These are phyloP conservation scores for Charina bottae DNA, from an alignment of 2,113 vertebrate genomes.

Conservation along the genomic window DNA sequence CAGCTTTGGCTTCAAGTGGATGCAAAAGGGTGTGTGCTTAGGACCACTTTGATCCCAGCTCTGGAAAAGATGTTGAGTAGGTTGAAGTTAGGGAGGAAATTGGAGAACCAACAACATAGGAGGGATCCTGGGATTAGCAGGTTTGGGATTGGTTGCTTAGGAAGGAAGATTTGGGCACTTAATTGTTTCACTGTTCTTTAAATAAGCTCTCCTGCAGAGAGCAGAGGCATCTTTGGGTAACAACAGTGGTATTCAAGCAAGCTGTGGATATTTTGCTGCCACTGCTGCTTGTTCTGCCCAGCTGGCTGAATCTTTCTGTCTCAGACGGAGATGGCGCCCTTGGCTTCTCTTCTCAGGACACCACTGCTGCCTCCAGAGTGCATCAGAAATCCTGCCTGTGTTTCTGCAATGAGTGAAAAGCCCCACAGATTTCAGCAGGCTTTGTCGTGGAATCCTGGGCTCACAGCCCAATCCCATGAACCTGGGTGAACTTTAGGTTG, in stretches of 20 bases:
- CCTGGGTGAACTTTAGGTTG: background rate
- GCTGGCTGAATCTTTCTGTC: background rate
- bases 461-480: background rate
- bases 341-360: background rate
- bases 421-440: background rate
- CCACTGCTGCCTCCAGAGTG: background rate
- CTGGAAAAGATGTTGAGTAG: background rate
- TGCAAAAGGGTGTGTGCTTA: background rate
- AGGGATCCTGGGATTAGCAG: background rate
- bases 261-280: background rate
- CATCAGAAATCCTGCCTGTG: background rate
- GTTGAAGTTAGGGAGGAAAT: background rate
- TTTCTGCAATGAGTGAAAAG: background rate
- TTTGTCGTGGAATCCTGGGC: background rate
- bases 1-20: background rate
- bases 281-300: background rate
- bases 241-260: background rate
- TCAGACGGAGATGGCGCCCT: background rate
- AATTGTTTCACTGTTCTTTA: background rate
- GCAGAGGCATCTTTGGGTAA: background rate
- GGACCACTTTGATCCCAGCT: background rate
- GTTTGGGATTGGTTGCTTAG: background rate
- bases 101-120: background rate
- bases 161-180: background rate
- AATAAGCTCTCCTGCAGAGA: background rate